A percentile compares a stretch with the other conserved stretches of the same genome.
phyloP scores from a whole-genome alignment of 2,113 vertebrate species.

The Butorides virescens region DNA sequence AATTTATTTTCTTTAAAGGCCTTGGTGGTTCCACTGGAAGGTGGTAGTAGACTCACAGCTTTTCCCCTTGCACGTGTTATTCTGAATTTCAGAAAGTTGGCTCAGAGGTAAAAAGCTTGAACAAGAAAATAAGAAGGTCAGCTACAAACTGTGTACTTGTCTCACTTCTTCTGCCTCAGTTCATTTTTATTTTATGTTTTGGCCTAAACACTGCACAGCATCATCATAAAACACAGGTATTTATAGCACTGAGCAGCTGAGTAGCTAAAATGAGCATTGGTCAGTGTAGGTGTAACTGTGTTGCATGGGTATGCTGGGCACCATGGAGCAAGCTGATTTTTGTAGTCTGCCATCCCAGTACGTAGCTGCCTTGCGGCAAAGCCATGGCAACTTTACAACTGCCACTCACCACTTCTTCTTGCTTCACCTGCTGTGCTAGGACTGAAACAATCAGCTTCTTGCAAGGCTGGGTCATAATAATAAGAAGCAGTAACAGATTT shows the following conservation, averaged over 20 bases:
- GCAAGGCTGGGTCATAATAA: neutral
- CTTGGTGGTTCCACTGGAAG: neutral
- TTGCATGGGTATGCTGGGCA: neutral
- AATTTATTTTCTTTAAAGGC: neutral
- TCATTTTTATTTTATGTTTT: neutral
- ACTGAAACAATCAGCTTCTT: neutral
- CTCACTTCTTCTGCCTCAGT: neutral
- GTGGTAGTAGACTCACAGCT: neutral
- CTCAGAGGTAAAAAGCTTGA: conserved; percentile 22
- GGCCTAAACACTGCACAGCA: neutral
- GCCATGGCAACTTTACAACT: neutral
- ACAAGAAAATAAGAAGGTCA: neutral
- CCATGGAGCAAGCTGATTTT: neutral
- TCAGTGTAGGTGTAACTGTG: neutral
- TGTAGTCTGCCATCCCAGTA: neutral
- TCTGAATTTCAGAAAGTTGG: neutral
- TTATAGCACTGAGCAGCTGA: neutral
- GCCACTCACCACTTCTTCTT: neutral
- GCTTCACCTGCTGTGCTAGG: neutral
- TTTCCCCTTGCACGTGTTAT: neutral
- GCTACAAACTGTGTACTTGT: neutral
- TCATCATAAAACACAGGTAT: neutral
- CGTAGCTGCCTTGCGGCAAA: neutral
- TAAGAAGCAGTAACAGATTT: neutral
- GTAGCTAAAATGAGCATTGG: neutral